Base-by-base conservation (phyloP, 53 echinoderm and acorn worm genomes). In the Stichopus horrens region DNA sequence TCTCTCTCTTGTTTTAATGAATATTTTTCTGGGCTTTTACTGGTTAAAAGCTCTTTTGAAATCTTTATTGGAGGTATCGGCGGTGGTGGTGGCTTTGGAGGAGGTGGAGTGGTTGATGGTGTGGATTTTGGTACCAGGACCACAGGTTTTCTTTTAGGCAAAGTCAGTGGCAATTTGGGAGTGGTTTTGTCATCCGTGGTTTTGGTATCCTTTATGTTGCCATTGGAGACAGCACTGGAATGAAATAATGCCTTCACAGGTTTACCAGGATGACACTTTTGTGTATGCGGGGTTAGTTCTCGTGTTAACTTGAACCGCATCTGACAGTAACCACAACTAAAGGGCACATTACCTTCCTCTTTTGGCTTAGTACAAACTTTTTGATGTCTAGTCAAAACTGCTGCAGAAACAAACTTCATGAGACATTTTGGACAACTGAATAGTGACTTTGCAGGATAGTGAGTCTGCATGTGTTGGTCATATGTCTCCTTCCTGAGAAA, bases 401-500 rank as follows among this genome's bases (percentile, higher is more conserved):
- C 16, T 14, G 52, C 7, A n/a, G 77, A 76, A 54, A 76, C 54
- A 54, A 76, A 76, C 77, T 54, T 76, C 54, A 51, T 76, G 52
- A 54, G 77, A 67, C 85, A 85, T 22, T 37, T 67, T 18, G 85
- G 37, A 85, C 85, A 85, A 71, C 16, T 71, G 71, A 71, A 13
- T 37, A 37, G 37, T 14, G 79, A 52, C 14, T 79, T 37, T 19
- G 21, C 37, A 5, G 23, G 2, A 68, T 85, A 85, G 85, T 85
- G 85, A 37, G 85, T 66, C 13, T 10, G 9, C 22, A 89, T 71
- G 55, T 92, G 92, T 83, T 92, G 89, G 22, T 89, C 92, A 65
- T 79, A 92, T 21, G 92, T 73, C 82, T 92, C 92, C 81, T 87
- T 86, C 23, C 76, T 86, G 8, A 92, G 89, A 53, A 92, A 92